Evolutionary conservation across 2,888 invertebrate genomes (phyloP).

Genomic region (Pristionchus fissidentatus): DNA sequence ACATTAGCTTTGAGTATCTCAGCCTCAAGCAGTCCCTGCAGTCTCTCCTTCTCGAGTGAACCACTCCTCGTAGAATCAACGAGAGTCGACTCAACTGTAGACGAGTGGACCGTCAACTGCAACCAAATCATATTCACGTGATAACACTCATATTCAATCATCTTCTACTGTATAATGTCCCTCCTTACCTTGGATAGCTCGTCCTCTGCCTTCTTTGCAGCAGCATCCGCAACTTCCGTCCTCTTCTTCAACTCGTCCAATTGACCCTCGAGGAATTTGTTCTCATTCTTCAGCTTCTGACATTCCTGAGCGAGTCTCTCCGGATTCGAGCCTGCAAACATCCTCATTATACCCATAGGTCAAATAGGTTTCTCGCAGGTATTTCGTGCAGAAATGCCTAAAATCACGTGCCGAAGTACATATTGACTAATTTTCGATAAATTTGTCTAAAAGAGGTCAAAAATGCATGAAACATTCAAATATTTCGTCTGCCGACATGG

Average conservation of each 20-base stretch:
- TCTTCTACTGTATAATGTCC: not conserved
- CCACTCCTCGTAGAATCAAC: constrained; percentile 30
- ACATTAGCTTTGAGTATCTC: constrained; percentile 45
- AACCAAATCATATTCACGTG: not conserved
- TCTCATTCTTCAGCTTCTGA: constrained; percentile 60
- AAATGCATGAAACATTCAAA: too few relatives aligned
- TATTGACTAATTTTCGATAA: too few relatives aligned
- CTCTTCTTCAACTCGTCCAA: constrained; percentile 56
- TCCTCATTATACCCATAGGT: too few relatives aligned
- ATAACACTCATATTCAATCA: not conserved
- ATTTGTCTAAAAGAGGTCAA: too few relatives aligned
- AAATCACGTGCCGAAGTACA: too few relatives aligned
- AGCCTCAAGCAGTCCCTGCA: constrained; percentile 51
- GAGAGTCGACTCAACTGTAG: constrained; percentile 8
- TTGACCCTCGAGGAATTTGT: constrained; percentile 60
- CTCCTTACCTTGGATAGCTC: constrained; percentile 23
- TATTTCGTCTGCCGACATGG: too few relatives aligned
- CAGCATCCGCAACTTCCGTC: constrained; percentile 13
- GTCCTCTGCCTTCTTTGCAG: constrained; percentile 2
- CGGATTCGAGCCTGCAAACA: constrained; percentile 49
- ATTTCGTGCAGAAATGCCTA: too few relatives aligned
- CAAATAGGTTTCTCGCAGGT: too few relatives aligned
- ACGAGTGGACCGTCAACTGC: constrained; percentile 8
- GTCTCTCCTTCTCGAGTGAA: constrained; percentile 54
- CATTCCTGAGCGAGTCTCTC: constrained; percentile 61